Percentiles rank a stretch among this genome's conserved stretches.
These are phyloP conservation scores for Aphaenogaster ashmeadi DNA, from an alignment of 1,140 invertebrate genomes.

Conservation along the genomic window DNA sequence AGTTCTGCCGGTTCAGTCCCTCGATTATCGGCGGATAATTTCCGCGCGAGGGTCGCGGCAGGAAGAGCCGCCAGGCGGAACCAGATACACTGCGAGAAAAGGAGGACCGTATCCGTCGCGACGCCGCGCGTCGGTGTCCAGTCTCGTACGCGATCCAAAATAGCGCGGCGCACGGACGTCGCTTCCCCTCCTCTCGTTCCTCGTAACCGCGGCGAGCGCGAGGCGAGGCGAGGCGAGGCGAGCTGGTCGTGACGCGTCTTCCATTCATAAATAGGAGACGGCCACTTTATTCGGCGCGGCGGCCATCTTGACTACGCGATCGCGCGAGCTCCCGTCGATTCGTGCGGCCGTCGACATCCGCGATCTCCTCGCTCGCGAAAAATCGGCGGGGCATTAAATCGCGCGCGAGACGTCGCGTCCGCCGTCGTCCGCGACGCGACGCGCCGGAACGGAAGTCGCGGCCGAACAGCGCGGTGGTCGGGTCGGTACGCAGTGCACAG, in stretches of 20 bases:
- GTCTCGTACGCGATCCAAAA: constrained; percentile 72
- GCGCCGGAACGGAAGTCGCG: constrained; percentile 18
- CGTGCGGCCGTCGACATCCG: not conserved
- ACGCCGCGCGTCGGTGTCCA: constrained; percentile 45
- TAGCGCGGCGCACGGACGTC: constrained; percentile 64
- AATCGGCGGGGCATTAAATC: constrained; percentile 2
- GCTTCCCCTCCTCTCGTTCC: constrained; percentile 31
- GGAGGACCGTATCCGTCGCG: constrained; percentile 32
- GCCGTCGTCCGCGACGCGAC: not conserved
- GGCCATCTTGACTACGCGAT: constrained; percentile 79
- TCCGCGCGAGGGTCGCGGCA: not conserved
- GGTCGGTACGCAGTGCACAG: constrained; percentile 79
- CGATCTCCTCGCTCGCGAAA: not conserved
- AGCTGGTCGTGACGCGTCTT: constrained; percentile 70
- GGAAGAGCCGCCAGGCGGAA: not conserved
- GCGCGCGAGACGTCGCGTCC: not conserved
- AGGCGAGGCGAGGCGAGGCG: too few species aligned
- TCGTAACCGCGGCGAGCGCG: constrained; percentile 15
- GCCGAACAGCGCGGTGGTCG: constrained; percentile 48
- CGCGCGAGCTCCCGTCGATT: not conserved
- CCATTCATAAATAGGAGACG: constrained; percentile 80
- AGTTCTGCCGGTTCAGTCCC: not conserved
- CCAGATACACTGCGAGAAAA: constrained; percentile 1
- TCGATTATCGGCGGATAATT: not conserved
- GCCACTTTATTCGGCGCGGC: constrained; percentile 47